Conservation (phyloP, 1,140 invertebrate species). For the Brachionus rubens region DNA sequence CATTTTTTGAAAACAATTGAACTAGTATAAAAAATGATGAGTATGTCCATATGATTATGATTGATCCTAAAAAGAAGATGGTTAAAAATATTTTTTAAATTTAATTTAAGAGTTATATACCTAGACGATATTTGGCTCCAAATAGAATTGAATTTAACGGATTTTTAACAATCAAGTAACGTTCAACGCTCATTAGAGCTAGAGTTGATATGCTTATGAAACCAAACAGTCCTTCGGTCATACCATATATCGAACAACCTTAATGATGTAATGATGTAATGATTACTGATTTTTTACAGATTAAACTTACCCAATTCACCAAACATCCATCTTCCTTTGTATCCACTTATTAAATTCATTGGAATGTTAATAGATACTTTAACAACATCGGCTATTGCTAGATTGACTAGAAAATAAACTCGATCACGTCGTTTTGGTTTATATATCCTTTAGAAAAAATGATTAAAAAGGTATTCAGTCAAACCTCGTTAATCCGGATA, state of each 20-base stretch:
- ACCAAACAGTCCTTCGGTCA: slow-evolving; percentile 36
- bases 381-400: neutral
- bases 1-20: neutral
- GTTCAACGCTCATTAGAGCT: neutral
- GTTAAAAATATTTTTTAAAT: neutral
- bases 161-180: slow-evolving; percentile 3
- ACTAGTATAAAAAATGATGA: neutral
- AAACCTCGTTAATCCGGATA: no score
- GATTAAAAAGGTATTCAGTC: no score
- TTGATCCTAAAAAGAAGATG: slow-evolving; percentile 5
- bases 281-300: no score
- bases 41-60: neutral
- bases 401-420: neutral
- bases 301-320: neutral
- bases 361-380: neutral
- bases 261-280: no score
- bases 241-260: slow-evolving; percentile 41
- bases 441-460: neutral
- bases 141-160: no score
- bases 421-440: neutral
- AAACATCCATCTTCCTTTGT: neutral
- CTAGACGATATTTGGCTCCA: no score
- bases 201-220: slow-evolving; percentile 31
- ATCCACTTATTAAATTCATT: neutral
- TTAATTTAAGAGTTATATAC: no score